Base-by-base conservation (phyloP, 2,113 vertebrate species). In the Etheostoma cragini region DNA sequence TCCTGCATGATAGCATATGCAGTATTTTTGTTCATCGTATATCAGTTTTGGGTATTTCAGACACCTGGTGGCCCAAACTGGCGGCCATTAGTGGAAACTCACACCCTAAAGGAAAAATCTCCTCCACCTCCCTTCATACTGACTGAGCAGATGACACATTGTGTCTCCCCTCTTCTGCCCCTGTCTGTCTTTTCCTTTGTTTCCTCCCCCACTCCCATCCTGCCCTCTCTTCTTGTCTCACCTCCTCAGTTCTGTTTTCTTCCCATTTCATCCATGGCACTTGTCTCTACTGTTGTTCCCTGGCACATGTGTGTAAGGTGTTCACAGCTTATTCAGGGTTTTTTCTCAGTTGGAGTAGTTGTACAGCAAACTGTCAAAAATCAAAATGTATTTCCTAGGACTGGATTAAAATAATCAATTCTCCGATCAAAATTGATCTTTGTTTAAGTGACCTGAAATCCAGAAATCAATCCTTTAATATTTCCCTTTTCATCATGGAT, bases 51-150 rank as follows among this genome's bases (percentile, higher is more conserved):
- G 60, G 26, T 24, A 13, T 49, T 21, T 30, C 46, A n/a, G 65
- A 53, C 10, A 58, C 30, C 30, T 50, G 35, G 8, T 22, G 77
- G 35, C 13, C 49, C 24, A 15, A 53, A 50, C 35, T 14, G 53
- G 54, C 14, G 21, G 30, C 10, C 64, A 61, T 70, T 78, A 30
- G 75, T n/a, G 17, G 56, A 69, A 45, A n/a, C 56, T 50, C 42
- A 30, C 38, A 8, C 22, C 6, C 15, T 26, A 10, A 19, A 66
- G 22, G 12, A 66, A 38, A 16, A 30, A 42, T 69, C 33, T 45
- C 33, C 33, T 35, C 45, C 42, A 22, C 15, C 16, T 76, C 16
- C n/a, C 30, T 50, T 64, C 17, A 52, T 45, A 38, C 17, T 67
- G 24, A 49, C 53, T 76, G 26, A 65, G 53, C 35, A 54, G 65